A percentile compares a stretch with the other conserved stretches of the same genome.
Conservation (phyloP, 2,113 vertebrate genomes). For the Caranx ignobilis region DNA sequence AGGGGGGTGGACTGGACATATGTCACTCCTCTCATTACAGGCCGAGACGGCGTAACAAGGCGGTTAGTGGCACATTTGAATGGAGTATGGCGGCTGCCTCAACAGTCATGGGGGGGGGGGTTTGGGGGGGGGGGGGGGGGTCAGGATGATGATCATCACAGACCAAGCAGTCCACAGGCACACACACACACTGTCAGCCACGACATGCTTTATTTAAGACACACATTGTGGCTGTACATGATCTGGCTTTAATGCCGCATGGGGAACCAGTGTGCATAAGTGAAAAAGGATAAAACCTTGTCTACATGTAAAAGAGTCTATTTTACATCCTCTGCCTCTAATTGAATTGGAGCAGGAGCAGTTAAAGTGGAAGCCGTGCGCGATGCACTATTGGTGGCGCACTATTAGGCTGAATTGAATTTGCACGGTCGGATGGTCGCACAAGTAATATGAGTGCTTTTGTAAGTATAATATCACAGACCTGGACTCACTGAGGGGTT, state of each 20-base stretch:
- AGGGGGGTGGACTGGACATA: constrained; percentile 61
- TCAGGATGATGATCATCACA: constrained; percentile 31
- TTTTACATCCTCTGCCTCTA: constrained; percentile 60
- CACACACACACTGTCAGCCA: constrained; percentile 15
- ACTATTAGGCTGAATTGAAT: constrained; percentile 75
- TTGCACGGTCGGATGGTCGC: constrained; percentile 56
- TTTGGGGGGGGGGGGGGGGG: background rate
- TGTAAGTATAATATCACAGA: constrained; percentile 56
- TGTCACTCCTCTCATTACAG: constrained; percentile 72
- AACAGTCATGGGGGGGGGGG: constrained; percentile 4
- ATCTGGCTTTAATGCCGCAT: constrained; percentile 28
- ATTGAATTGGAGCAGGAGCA: constrained; percentile 68
- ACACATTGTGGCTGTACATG: constrained; percentile 10
- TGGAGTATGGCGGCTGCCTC: constrained; percentile 20
- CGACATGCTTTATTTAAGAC: constrained; percentile 49
- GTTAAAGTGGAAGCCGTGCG: constrained; percentile 69
- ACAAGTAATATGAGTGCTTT: constrained; percentile 61
- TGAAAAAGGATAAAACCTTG: constrained; percentile 38
- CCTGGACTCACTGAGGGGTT: constrained; percentile 9
- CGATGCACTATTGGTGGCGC: constrained; percentile 59
- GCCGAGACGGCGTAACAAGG: constrained; percentile 54
- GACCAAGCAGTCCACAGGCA: constrained; percentile 33
- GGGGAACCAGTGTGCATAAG: constrained; percentile 42
- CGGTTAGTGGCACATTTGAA: constrained; percentile 57
- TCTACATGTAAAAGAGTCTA: constrained; percentile 44